Base-by-base conservation (phyloP, 2,888 invertebrate genomes). In the Gandaritis pyraliata region DNA sequence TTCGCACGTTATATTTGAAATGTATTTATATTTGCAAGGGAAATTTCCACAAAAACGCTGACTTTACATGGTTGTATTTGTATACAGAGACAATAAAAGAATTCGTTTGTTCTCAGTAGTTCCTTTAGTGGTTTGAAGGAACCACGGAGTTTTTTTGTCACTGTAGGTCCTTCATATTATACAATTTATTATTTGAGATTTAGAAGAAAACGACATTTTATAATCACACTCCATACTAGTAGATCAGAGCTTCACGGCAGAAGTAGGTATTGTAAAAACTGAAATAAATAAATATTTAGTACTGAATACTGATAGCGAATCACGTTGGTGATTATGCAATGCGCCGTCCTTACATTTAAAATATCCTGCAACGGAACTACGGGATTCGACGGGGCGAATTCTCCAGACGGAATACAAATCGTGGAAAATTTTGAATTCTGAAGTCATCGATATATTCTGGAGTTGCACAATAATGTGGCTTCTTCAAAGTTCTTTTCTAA, bases 241-340 rank as follows among this genome's bases (percentile, higher is more conserved):
- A 73, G 75, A 72, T 70, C 70, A 68, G 66, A 72, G 68, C 76
- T 72, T 80, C 78, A 76, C 71, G 70, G 72, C 77, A 79, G 49
- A 78, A 81, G 77, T 75, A 84, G 78, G 75, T 78, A 82, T 80
- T 78, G 78, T 83, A 87, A 83, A 86, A 87, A 82, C 74, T 49
- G 70, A 79, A 71, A 78, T 70, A 75, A 86, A 90, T 90, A 89
- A 89, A 90, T 89, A 88, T 90, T 88, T 87, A 87, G 79, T 85
- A 85, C 76, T 75, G 86, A 88, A 86, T 88, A 84, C 84, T 86
- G 88, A 88, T 86, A 86, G 83, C 76, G 87, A 86, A 88, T 88
- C 88, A 88, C 83, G 87, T 85, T 82, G 86, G 85, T 86, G 86
- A 91, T 91, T 90, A 90, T 90, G 89, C 89, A 89, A 89, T 85